Base-by-base conservation (phyloP, 2,888 invertebrate genomes). In the Laspeyria flexula region DNA sequence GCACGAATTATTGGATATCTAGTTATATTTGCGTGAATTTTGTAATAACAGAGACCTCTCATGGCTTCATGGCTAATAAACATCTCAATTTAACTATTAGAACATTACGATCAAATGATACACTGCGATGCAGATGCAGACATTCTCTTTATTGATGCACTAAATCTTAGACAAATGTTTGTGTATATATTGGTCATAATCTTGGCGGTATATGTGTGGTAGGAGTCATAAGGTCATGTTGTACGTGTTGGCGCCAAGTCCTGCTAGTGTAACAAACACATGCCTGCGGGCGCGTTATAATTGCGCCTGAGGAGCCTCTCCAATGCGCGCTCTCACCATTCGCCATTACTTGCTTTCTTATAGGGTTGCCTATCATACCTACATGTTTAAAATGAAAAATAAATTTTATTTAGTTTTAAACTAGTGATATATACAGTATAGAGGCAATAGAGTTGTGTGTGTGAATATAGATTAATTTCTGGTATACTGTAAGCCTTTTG, bases 251-350 rank as follows among this genome's bases (percentile, higher is more conserved):
- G 56, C 55, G 71, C 62, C 65, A 56, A 47, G 65, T 42, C 47
- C 48, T 35, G 30, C 61, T 52, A 65, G 78, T 77, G 81, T 80
- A 81, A 82, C 80, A 75, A 81, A 77, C 75, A 60, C 46, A 53
- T 60, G 85, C 88, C 83, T 44, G 79, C 63, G 82, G 88, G 73
- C 69, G 70, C 60, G 74, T 68, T 84, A 81, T 88, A 87, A 88
- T 88, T 86, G 86, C 79, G 75, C 72, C 69, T 57, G 54, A 58
- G 70, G 61, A 65, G 55, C 39, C 38, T 49, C 15, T 12, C 4
- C 51, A 10, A 40, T 40, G 51, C 61, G 31, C 53, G 49, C 52
- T 65, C 61, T 60, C 55, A 60, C 54, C 50, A 40, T 41, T 44
- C 38, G 37, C 54, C 52, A 67, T 67, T 60, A 67, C 55, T 69